Evolutionary conservation across 2,113 vertebrate genomes (phyloP).

Genomic region (Rhizomys pruinosus): DNA sequence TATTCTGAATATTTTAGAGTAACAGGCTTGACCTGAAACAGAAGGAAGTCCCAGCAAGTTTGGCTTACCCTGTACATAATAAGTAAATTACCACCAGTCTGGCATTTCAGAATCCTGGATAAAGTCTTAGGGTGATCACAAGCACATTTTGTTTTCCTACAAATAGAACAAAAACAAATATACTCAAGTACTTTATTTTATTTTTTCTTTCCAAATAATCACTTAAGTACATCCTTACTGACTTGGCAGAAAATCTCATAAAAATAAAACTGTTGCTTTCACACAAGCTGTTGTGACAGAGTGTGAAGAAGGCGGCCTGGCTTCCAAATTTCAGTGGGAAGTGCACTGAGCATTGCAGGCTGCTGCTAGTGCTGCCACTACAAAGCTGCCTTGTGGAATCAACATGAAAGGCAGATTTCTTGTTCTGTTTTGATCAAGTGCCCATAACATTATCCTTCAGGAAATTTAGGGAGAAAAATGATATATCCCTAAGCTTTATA

Average conservation of each 20-base stretch:
- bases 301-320: not conserved
- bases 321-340: not conserved
- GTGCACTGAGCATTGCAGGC: not conserved
- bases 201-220: not conserved
- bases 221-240: not conserved
- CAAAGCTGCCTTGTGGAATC: not conserved
- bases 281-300: not conserved
- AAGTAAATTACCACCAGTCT: not conserved
- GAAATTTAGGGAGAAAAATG: accelerated
- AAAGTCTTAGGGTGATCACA: not conserved
- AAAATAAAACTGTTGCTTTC: not conserved
- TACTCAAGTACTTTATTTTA: not conserved
- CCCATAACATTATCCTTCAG: not conserved
- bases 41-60: not conserved
- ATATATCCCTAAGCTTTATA: not conserved
- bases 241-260: not conserved
- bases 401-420: accelerated
- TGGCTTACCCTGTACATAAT: not conserved
- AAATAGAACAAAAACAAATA: not conserved
- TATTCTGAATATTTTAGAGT: not conserved
- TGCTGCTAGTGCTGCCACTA: not conserved
- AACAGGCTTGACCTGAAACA: not conserved
- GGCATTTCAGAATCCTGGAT: not conserved
- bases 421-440: not conserved
- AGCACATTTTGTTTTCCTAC: not conserved